phyloP scores from a whole-genome alignment of 1,140 invertebrate species.

The Diplogasteroides magnus region DNA sequence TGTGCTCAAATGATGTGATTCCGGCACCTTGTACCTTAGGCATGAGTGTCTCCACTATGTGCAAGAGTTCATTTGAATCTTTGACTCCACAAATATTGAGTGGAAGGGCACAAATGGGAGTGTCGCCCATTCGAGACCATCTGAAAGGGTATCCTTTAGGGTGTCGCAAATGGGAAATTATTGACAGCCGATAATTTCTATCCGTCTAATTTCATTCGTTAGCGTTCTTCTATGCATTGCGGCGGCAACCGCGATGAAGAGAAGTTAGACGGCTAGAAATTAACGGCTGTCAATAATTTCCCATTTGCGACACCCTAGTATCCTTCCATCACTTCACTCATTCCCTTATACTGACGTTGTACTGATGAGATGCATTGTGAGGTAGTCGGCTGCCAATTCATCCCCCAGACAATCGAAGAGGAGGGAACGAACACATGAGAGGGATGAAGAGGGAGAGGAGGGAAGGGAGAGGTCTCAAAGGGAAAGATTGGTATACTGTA shows the following conservation, averaged over 20 bases:
- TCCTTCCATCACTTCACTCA: not conserved
- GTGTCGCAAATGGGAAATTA: no score
- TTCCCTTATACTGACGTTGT: not conserved
- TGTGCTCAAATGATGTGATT: no score
- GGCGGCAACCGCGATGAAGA: no score
- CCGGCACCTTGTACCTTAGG: not conserved
- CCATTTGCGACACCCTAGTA: no score
- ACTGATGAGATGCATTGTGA: not conserved
- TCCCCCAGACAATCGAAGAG: not conserved
- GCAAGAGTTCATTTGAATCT: not conserved
- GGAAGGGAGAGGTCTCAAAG: not conserved
- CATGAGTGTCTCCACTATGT: not conserved
- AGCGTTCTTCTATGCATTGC: no score
- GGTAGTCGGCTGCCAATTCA: not conserved
- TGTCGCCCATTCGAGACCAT: not conserved
- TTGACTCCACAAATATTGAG: not conserved
- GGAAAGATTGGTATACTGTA: no score
- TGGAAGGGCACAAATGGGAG: not conserved
- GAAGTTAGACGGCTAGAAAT: no score
- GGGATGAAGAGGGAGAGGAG: not conserved
- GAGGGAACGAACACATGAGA: not conserved
- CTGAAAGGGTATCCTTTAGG: not conserved
- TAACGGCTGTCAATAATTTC: no score
- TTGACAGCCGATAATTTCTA: no score
- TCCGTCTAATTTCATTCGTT: no score